Evolutionary conservation across 2,888 invertebrate species (phyloP).

Genomic region (Sinopyrophorus schimmeli): DNA sequence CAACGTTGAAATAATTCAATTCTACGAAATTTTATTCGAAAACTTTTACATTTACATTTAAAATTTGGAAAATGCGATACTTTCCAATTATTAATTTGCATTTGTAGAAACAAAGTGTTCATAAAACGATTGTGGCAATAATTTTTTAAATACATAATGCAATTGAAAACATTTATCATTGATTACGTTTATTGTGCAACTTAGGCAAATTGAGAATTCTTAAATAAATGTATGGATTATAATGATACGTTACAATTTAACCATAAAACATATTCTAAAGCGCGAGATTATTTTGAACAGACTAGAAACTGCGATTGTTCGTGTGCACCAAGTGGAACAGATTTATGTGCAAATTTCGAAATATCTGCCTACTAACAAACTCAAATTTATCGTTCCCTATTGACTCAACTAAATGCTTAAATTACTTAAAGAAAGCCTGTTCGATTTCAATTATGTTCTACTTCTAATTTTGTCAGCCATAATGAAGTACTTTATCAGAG

Average conservation of each 20-base stretch:
- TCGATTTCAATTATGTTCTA: conserved; percentile 15
- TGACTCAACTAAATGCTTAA: conserved; percentile 36
- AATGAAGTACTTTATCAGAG: conserved; percentile 15
- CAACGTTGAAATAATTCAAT: no score
- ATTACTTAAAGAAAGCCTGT: conserved; percentile 26
- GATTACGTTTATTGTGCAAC: no score
- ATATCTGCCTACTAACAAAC: conserved; percentile 50
- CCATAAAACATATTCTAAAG: conserved; percentile 41
- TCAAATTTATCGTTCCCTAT: conserved; percentile 47
- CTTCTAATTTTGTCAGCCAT: conserved; percentile 10
- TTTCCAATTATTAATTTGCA: no score
- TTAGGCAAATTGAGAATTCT: no score
- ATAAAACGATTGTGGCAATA: no score
- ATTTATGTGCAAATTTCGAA: conserved; percentile 50
- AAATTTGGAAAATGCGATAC: no score
- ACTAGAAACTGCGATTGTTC: conserved; percentile 37
- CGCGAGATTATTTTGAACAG: conserved; percentile 34
- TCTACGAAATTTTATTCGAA: no score
- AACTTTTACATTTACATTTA: no score
- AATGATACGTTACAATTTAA: conserved; percentile 18
- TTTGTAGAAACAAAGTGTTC: no score
- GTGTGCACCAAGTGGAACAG: conserved; percentile 46
- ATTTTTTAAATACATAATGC: no score
- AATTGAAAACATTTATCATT: no score
- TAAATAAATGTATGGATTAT: conserved; percentile 7